These are phyloP conservation scores for Lamellibrachia luymesi DNA, from an alignment of 1,140 invertebrate species.

Conservation along the genomic window DNA sequence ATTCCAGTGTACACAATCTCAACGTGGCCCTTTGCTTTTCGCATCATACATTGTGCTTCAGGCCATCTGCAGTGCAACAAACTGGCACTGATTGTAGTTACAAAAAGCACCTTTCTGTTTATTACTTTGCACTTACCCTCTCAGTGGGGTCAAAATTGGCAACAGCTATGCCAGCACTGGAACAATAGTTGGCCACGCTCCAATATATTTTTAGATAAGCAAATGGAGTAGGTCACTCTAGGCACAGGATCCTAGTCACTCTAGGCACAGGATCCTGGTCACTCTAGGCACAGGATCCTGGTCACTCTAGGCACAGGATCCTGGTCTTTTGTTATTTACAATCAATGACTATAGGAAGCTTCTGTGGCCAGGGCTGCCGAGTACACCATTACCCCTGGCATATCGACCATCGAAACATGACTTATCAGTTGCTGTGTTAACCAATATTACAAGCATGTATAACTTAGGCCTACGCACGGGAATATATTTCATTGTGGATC, in stretches of 20 bases:
- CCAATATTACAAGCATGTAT: too few relatives aligned
- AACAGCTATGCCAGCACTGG: not conserved
- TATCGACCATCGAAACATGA: too few relatives aligned
- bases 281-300: not conserved
- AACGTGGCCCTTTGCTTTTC: too few relatives aligned
- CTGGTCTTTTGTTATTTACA: not conserved
- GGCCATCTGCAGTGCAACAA: too few relatives aligned
- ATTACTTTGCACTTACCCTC: not conserved
- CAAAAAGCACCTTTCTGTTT: not conserved
- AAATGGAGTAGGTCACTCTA: not conserved
- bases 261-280: too few relatives aligned
- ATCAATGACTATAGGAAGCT: not conserved
- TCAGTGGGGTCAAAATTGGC: not conserved
- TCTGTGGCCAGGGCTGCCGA: too few relatives aligned
- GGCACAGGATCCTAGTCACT: too few relatives aligned
- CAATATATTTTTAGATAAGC: not conserved
- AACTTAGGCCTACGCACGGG: too few relatives aligned
- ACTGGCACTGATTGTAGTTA: not conserved
- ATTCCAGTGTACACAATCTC: not conserved
- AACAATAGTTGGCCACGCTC: not conserved
- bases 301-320: not conserved
- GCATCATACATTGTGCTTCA: too few relatives aligned
- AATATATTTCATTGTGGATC: too few relatives aligned
- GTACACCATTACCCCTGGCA: too few relatives aligned
- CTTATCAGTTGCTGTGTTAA: too few relatives aligned